Evolutionary conservation across 2,888 invertebrate species (phyloP).

Genomic region (Zelleria hepariella): DNA sequence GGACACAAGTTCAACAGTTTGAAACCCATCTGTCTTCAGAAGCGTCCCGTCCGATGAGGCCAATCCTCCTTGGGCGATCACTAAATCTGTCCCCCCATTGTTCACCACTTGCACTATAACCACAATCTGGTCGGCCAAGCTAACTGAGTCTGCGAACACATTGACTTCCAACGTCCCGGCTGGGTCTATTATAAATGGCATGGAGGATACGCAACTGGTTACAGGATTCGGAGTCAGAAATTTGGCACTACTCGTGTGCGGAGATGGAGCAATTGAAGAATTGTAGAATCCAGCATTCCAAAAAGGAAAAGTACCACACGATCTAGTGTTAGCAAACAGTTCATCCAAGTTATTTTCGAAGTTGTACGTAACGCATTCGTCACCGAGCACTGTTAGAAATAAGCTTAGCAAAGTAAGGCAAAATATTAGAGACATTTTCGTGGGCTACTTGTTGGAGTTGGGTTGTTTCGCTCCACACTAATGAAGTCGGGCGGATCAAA

Average conservation of each 20-base stretch:
- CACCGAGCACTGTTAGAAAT: background rate
- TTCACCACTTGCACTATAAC: background rate
- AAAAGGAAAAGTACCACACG: slow-evolving; percentile 16
- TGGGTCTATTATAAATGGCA: slow-evolving; percentile 9
- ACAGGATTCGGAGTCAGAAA: slow-evolving; percentile 16
- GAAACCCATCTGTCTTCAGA: background rate
- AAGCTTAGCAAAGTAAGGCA: background rate
- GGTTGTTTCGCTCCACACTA: background rate
- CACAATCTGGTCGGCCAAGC: background rate
- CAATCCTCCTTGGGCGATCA: background rate
- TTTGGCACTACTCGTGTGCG: slow-evolving; percentile 15
- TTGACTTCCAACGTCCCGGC: slow-evolving; percentile 8
- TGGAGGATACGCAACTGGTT: slow-evolving; percentile 20
- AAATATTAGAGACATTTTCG: background rate
- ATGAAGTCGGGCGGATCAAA: background rate
- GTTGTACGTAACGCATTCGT: slow-evolving; percentile 20
- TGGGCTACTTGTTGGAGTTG: background rate
- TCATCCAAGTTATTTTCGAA: slow-evolving; percentile 12
- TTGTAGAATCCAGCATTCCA: slow-evolving; percentile 12
- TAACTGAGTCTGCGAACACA: slow-evolving; percentile 7
- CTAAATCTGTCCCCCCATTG: background rate
- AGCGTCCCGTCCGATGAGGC: background rate
- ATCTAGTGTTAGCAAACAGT: slow-evolving; percentile 13
- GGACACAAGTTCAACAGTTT: background rate
- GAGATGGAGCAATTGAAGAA: slow-evolving; percentile 12